Conservation (phyloP, 2,888 invertebrate species). For the Apocheima hispidaria region DNA sequence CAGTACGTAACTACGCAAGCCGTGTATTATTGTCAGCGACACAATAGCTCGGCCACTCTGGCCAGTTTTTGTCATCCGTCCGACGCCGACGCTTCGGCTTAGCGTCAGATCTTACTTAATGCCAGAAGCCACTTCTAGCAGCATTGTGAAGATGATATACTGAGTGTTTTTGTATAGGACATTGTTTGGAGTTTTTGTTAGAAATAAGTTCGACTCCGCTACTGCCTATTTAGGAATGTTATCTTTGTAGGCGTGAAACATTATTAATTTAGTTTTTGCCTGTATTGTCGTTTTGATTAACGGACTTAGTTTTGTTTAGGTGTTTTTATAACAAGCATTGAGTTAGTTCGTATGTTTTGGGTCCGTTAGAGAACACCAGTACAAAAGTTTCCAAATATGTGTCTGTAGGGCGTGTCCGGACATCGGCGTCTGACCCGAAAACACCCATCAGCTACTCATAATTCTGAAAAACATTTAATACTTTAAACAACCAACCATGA, state of each 20-base stretch:
- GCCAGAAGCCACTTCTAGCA: constrained; percentile 27
- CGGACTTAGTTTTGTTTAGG: constrained; percentile 1
- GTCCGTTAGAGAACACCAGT: neutral
- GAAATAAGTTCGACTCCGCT: neutral
- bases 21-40: constrained; percentile 40
- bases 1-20: constrained; percentile 9
- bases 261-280: constrained; percentile 22
- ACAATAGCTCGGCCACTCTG: constrained; percentile 36
- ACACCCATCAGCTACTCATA: too few relatives aligned
- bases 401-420: too few relatives aligned
- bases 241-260: constrained; percentile 1
- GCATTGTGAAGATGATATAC: constrained; percentile 26
- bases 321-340: neutral
- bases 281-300: constrained; percentile 8
- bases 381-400: too few relatives aligned
- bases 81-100: constrained; percentile 38
- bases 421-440: too few relatives aligned
- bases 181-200: constrained; percentile 30
- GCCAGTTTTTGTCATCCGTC: constrained; percentile 40
- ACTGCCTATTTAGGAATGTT: constrained; percentile 7
- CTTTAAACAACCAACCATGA: too few relatives aligned
- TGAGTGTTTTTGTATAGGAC: constrained; percentile 23
- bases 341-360: constrained; percentile 1
- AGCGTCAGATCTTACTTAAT: constrained; percentile 32
- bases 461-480: too few relatives aligned